Evolutionary conservation across 2,113 vertebrate species (phyloP), one percentile per base, ranked within the genome.

Genomic region (Chitala chitala): DNA sequence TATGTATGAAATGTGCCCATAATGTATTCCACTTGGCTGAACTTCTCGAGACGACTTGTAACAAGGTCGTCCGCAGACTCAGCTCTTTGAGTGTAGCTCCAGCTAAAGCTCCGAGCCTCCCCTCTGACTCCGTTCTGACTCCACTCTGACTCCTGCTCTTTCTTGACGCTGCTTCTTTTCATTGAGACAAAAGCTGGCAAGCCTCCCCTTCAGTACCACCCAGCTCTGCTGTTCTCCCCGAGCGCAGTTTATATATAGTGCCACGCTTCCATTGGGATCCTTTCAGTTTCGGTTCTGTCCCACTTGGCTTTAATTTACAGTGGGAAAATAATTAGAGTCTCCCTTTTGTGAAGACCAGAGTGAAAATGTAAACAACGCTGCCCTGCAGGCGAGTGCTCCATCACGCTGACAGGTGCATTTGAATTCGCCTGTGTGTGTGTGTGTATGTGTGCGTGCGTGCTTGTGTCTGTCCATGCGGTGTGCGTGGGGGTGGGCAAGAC

Each of bases 361-460:
- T 94, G 94, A 96, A 98, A 98, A 96, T 98, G 95, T 99, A 98
- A 98, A 98, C 95, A 98, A 97, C 96, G 93, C 94, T 93, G 94
- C 94, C 95, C 95, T 95, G 92, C 94, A 94, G 96, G 96, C 95
- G 92, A 95, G 95, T 96, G 91, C 95, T 99, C 97, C 91, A 96
- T 98, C 96, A 99, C 94, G 87, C 93, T 98, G 96, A 98, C 96
- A 96, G 95, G 93, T 96, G 92, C 94, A 96, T 98, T 98, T 98
- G 95, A 98, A 98, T 98, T 98, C 96, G 92, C 92, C 94, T 93
- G 93, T 94, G 93, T 93, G 94, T 15, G 7, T 7, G 46, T 7
- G 54, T 56, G 97, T 98, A 98, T 96, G 96, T 96, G 95, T 93
- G 92, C 95, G 93, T 96, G 94, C 97, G 94, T 95, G n/a, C 92